These are phyloP conservation scores for Ptiloglossa arizonensis DNA, from an alignment of 1,140 invertebrate species.

Conservation along the genomic window DNA sequence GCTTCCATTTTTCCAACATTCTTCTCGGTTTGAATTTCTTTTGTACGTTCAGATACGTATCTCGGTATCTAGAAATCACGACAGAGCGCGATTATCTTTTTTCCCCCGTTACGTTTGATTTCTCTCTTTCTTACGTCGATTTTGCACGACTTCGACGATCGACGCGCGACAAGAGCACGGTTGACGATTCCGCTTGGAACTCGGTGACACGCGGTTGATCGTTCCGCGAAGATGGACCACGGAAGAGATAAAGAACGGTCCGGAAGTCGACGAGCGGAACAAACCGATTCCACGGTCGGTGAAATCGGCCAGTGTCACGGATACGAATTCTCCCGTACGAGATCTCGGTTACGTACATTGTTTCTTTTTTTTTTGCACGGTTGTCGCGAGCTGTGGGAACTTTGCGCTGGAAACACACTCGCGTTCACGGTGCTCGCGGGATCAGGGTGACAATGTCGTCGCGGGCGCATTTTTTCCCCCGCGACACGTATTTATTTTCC, in stretches of 20 bases:
- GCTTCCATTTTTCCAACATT: neutral
- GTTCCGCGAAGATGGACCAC: constrained; percentile 59
- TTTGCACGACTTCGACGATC: neutral
- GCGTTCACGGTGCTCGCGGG: constrained; percentile 17
- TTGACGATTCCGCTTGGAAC: too few species aligned
- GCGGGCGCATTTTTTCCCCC: constrained; percentile 30
- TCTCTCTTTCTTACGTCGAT: too few species aligned
- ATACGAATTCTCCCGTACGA: constrained; percentile 24
- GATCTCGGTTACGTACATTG: constrained; percentile 44
- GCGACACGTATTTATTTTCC: constrained; percentile 47
- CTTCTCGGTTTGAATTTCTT: neutral
- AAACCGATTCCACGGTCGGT: neutral
- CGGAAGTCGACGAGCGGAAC: constrained; percentile 40
- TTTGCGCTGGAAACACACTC: constrained; percentile 34
- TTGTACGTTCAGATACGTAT: neutral
- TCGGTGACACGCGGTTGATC: constrained; percentile 43
- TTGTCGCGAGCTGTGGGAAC: constrained; percentile 16
- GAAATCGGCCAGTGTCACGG: constrained; percentile 42
- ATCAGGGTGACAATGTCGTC: constrained; percentile 4
- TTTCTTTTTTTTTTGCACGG: too few species aligned
- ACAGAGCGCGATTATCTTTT: neutral
- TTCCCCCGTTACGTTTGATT: too few species aligned
- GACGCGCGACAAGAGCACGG: constrained; percentile 13
- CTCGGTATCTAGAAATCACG: too few species aligned
- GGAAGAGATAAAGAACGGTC: constrained; percentile 50